Percentiles rank a stretch among this genome's conserved stretches.
phyloP scores from a whole-genome alignment of 1,140 invertebrate genomes.

The Arctopsyche grandis region DNA sequence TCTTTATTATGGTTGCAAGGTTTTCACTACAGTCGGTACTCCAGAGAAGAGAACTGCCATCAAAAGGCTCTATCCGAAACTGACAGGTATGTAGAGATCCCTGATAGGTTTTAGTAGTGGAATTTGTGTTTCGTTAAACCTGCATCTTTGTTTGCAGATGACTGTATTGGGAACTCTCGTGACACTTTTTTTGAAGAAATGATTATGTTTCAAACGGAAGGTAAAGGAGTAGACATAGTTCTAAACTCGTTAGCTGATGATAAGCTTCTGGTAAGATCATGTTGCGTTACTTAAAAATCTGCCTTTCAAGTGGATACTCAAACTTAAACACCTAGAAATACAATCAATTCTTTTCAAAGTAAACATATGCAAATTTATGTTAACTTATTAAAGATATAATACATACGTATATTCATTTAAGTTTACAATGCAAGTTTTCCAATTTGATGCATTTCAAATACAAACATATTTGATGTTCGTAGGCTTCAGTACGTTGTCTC shows the following conservation, averaged over 20 bases:
- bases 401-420: too few species aligned
- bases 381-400: too few species aligned
- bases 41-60: conserved; percentile 82
- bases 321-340: too few species aligned
- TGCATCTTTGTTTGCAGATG: conserved; percentile 58
- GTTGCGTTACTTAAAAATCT: too few species aligned
- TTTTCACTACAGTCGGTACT: conserved; percentile 81
- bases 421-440: too few species aligned
- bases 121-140: neutral
- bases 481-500: conserved; percentile 81
- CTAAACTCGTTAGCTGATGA: conserved; percentile 76
- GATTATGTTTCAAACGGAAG: conserved; percentile 68
- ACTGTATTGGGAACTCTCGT: conserved; percentile 72
- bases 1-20: conserved; percentile 73
- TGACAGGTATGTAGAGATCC: conserved; percentile 61
- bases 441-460: too few species aligned
- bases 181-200: conserved; percentile 72
- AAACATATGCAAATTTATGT: too few species aligned
- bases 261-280: conserved; percentile 65
- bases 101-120: conserved; percentile 26
- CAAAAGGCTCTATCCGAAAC: conserved; percentile 75
- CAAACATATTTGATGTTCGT: conserved; percentile 50
- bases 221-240: conserved; percentile 75
- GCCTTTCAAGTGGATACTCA: too few species aligned
- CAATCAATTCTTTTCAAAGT: too few species aligned